Evolutionary conservation across 1,140 invertebrate species (phyloP), one percentile per base, ranked within the genome.

Genomic region (Metopolophium dirhodum): DNA sequence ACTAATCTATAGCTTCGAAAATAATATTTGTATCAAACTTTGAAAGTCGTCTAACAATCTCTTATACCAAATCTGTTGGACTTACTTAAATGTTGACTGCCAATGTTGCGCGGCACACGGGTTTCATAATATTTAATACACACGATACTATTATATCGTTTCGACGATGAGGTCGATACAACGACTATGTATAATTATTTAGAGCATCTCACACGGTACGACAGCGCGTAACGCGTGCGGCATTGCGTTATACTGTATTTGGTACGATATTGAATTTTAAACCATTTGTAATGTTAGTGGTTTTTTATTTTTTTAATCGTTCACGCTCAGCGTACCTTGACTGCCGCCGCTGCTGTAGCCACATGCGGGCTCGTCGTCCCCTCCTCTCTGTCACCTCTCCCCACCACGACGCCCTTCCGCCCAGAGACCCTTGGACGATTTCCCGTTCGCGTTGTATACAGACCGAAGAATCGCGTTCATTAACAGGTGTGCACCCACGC

Each of bases 381-480:
- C 37, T 37, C 82, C 22, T 41, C 41, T 41, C 37, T 41, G 4
- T 20, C 3, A 18, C 85, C 45, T 14, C 85, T 18, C 14, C 61
- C 6, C 30, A 7, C 37, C 41, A 30, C 11, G 23, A 41, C 23
- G 82, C 41, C 87, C 45, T n/a, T 87, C 90, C 37, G 11, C 82
- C 3, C 26, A 37, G 54, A 61, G 35, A 57, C 51, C 88, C 51
- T 54, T 41, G 87, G 49, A 22, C 37, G 22, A 35, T 89, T 57
- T 18, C 90, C 35, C 30, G 49, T 18, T 7, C 41, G 41, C 41
- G 90, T n/a, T n/a, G 26, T 77, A n/a, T n/a, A 83, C 82, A 83
- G 1, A 77, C 61, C 35, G 35, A 92, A 92, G 47, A 83, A 92
- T 83, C 77, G 91, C 77, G 30, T 49, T 92, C 91, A 92, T 92